A percentile compares a stretch with the other conserved stretches of the same genome.
Conservation (phyloP, 2,113 vertebrate species). For the Sinocyclocheilus anshuiensis region DNA sequence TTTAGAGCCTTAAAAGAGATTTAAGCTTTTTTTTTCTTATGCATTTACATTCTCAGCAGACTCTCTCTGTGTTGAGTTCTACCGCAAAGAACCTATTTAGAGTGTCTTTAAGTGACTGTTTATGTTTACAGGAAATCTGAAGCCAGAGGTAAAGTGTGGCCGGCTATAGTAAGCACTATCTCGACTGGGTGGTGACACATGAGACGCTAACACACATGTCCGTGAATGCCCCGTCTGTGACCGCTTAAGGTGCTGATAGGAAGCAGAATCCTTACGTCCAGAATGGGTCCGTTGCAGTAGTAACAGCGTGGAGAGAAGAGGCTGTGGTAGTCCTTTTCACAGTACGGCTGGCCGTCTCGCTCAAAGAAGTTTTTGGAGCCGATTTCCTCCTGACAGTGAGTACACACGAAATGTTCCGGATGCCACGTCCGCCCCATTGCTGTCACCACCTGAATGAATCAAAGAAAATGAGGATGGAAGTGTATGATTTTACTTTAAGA, state of each 20-base stretch:
- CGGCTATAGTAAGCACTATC: constrained; percentile 15
- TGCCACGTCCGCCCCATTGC: constrained; percentile 99
- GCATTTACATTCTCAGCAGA: background rate
- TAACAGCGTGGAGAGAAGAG: constrained; percentile 96
- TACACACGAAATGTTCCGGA: constrained; percentile 98
- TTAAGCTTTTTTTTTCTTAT: background rate
- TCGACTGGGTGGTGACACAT: background rate
- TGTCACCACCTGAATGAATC: constrained; percentile 85
- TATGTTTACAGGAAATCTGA: constrained; percentile 30
- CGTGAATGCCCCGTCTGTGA: background rate
- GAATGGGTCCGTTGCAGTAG: constrained; percentile 97
- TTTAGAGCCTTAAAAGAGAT: too few relatives aligned
- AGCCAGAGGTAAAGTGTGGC: background rate
- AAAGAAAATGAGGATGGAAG: background rate
- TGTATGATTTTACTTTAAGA: background rate
- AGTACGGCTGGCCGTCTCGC: constrained; percentile 95
- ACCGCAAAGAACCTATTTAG: background rate
- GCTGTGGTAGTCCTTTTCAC: constrained; percentile 95
- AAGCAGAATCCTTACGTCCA: constrained; percentile 79
- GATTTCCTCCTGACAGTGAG: constrained; percentile 97
- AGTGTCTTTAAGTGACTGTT: background rate
- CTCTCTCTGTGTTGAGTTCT: background rate
- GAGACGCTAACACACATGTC: background rate
- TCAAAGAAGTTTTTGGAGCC: constrained; percentile 98
- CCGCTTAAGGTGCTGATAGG: background rate